Conservation (phyloP, 2,797 vertebrate genomes). For the Coregonus sp. region DNA sequence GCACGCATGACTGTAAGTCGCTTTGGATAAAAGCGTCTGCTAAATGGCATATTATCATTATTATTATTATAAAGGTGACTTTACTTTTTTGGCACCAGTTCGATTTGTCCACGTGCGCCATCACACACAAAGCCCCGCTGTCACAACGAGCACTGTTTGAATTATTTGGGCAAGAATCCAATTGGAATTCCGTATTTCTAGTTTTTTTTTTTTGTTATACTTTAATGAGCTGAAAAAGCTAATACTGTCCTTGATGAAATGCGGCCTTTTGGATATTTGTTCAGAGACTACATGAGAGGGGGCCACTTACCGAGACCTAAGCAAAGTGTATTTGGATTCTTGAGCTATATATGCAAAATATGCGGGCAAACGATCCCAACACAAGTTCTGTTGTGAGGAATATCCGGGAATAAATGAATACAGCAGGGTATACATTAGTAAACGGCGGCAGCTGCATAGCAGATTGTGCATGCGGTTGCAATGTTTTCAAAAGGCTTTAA, state of each 20-base stretch:
- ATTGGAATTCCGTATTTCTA: constrained; percentile 10
- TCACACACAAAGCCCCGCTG: constrained; percentile 29
- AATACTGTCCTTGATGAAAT: background rate
- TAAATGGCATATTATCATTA: no score
- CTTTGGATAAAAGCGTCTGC: no score
- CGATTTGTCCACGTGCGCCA: constrained; percentile 7
- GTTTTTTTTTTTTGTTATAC: background rate
- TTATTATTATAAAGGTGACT: constrained; percentile 18
- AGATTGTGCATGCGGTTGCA: constrained; percentile 70
- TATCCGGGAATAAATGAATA: constrained; percentile 21
- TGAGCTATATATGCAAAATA: constrained; percentile 34
- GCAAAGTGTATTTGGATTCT: constrained; percentile 22
- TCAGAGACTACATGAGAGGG: constrained; percentile 11
- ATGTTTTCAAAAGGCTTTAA: constrained; percentile 73
- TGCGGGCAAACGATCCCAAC: constrained; percentile 20
- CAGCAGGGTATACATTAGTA: constrained; percentile 51
- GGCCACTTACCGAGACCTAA: constrained; percentile 4
- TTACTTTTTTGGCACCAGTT: constrained; percentile 23
- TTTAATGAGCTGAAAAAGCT: constrained; percentile 2
- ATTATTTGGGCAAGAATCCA: constrained; percentile 28
- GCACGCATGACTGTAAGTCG: no score
- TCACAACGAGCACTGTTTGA: constrained; percentile 15
- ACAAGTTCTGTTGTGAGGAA: constrained; percentile 23
- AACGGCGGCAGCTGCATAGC: constrained; percentile 72
- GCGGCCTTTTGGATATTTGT: constrained; percentile 2